Percentiles rank a stretch among this genome's conserved stretches.
These are phyloP conservation scores for Glomeris marginata DNA, from an alignment of 2,888 invertebrate genomes.

Conservation along the genomic window DNA sequence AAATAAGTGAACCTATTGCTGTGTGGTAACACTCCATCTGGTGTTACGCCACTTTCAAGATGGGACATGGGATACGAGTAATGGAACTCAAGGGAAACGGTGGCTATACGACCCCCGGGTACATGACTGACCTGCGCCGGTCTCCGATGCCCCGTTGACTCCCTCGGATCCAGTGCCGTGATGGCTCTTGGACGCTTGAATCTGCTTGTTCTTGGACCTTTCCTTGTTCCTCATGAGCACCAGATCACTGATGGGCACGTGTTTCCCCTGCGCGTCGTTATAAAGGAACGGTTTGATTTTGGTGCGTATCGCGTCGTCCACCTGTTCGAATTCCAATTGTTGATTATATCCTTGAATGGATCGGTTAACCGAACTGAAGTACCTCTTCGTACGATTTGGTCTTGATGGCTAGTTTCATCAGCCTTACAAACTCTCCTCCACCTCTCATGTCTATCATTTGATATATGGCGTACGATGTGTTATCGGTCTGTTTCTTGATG, in stretches of 20 bases:
- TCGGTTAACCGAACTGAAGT: too few species aligned
- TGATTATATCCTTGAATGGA: too few species aligned
- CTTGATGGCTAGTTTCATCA: slow-evolving; percentile 60
- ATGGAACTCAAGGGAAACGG: too few species aligned
- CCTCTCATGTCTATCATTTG: slow-evolving; percentile 78
- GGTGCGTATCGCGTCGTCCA: slow-evolving; percentile 81
- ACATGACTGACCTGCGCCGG: too few species aligned
- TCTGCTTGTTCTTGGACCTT: slow-evolving; percentile 56
- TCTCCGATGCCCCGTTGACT: too few species aligned
- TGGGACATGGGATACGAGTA: too few species aligned
- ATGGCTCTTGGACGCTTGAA: slow-evolving; percentile 12
- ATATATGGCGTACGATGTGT: slow-evolving; percentile 66
- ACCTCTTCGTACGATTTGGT: slow-evolving; percentile 51
- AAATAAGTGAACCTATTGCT: too few species aligned
- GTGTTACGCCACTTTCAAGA: too few species aligned
- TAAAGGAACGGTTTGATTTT: slow-evolving; percentile 86
- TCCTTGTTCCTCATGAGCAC: slow-evolving; percentile 78
- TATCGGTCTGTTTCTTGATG: slow-evolving; percentile 79
- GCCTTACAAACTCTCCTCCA: slow-evolving; percentile 78
- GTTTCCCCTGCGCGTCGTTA: slow-evolving; percentile 79
- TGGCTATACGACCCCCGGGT: too few species aligned
- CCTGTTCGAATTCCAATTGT: too few species aligned
- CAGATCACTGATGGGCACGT: slow-evolving; percentile 76
- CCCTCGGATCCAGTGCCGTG: too few species aligned
- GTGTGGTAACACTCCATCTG: too few species aligned